Conservation (phyloP, 2,797 vertebrate genomes). For the Sphenopsis melanotis region DNA sequence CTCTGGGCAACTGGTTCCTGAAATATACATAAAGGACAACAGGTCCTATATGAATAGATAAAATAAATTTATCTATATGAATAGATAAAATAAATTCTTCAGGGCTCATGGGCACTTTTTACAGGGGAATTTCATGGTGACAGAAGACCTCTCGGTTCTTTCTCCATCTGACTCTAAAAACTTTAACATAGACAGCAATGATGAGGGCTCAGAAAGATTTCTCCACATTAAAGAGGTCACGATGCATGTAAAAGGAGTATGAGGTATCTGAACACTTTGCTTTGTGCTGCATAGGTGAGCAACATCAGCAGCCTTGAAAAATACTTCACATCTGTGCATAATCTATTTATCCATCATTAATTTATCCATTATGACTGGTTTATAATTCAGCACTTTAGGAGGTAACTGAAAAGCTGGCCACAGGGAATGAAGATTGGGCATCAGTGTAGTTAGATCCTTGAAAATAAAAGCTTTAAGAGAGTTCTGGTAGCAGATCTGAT, state of each 20-base stretch:
- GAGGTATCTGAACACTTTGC: not conserved
- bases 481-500: not conserved
- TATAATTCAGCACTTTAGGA: not conserved
- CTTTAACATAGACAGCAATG: not conserved
- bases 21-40: not conserved
- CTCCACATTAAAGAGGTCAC: not conserved
- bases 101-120: not conserved
- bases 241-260: not conserved
- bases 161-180: not conserved
- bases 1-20: not conserved
- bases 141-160: not conserved
- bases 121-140: not conserved
- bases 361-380: not conserved
- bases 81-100: not conserved
- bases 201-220: not conserved
- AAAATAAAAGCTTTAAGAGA: slow-evolving; percentile 4
- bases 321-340: not conserved
- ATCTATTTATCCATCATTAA: not conserved
- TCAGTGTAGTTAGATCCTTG: not conserved
- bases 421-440: not conserved
- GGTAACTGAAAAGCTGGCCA: not conserved
- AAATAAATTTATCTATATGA: not conserved
- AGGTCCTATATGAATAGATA: not conserved
- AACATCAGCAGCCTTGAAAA: not conserved
- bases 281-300: not conserved